Percentiles rank a stretch among this genome's conserved stretches.
Evolutionary conservation across 2,113 vertebrate genomes (phyloP).

Genomic region (Numenius arquata): DNA sequence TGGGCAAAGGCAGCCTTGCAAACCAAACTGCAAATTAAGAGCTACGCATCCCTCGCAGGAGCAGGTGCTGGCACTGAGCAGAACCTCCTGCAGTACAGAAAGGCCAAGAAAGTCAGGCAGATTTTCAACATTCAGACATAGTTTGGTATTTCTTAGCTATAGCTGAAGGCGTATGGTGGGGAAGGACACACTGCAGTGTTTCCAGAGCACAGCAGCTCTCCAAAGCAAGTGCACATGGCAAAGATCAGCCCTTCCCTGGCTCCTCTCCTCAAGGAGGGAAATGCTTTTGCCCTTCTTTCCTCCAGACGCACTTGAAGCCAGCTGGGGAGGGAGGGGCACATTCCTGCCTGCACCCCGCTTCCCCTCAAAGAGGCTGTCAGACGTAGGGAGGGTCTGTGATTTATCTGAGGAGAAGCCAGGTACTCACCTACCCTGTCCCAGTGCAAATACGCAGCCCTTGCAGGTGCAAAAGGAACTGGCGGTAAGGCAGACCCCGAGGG

Average conservation of each 20-base stretch:
- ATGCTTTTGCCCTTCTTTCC: background rate
- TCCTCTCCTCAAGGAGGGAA: background rate
- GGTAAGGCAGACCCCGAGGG: background rate
- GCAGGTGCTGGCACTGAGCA: background rate
- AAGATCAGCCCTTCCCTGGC: background rate
- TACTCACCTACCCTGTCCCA: background rate
- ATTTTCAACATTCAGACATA: background rate
- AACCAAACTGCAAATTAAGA: background rate
- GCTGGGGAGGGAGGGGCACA: background rate
- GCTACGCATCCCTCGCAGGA: background rate
- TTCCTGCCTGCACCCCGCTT: background rate
- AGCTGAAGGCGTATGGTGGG: background rate
- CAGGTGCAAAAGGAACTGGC: background rate
- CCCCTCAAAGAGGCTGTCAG: background rate
- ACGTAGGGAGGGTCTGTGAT: background rate
- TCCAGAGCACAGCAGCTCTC: background rate
- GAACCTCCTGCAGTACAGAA: background rate
- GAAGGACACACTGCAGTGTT: background rate
- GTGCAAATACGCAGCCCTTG: background rate
- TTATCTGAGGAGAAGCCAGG: background rate
- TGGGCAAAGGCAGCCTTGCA: background rate
- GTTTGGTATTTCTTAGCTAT: slow-evolving; percentile 17
- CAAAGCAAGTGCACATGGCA: background rate
- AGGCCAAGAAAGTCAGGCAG: slow-evolving; percentile 9
- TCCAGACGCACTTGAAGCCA: background rate